Conservation (phyloP, 2,797 vertebrate genomes). For the Pseudopleuronectes americanus region DNA sequence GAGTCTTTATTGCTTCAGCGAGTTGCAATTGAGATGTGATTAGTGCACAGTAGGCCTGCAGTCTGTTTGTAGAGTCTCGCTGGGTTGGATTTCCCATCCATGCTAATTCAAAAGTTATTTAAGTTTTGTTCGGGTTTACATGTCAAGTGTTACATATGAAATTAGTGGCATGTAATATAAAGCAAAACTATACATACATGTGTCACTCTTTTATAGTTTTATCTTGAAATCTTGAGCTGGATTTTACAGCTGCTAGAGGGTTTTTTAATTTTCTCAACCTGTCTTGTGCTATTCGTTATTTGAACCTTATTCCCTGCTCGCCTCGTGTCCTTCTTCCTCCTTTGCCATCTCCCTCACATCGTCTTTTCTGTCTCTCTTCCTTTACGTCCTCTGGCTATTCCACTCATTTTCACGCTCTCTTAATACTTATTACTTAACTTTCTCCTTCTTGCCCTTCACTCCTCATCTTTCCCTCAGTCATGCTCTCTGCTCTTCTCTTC, state of each 20-base stretch:
- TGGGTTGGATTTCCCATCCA: slow-evolving; percentile 67
- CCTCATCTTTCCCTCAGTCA: background rate
- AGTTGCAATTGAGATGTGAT: slow-evolving; percentile 74
- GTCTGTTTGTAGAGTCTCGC: slow-evolving; percentile 75
- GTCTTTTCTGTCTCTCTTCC: background rate
- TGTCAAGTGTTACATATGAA: background rate
- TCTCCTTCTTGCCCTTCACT: background rate
- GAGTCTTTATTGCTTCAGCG: slow-evolving; percentile 70
- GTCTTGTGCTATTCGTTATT: background rate
- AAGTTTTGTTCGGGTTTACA: slow-evolving; percentile 28
- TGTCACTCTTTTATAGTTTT: background rate
- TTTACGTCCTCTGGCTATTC: background rate
- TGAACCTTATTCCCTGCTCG: background rate
- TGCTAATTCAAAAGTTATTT: slow-evolving; percentile 74
- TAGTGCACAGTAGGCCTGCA: slow-evolving; percentile 75
- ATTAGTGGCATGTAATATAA: background rate
- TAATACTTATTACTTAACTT: background rate
- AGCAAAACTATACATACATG: no score
- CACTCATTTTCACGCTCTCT: background rate
- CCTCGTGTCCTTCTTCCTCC: background rate
- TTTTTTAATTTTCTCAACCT: slow-evolving; percentile 1
- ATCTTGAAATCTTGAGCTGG: background rate
- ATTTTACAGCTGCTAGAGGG: slow-evolving; percentile 19
- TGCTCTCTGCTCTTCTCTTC: background rate
- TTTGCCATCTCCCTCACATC: background rate